Conservation (phyloP, 2,797 vertebrate species). For the Synanceia verrucosa region DNA sequence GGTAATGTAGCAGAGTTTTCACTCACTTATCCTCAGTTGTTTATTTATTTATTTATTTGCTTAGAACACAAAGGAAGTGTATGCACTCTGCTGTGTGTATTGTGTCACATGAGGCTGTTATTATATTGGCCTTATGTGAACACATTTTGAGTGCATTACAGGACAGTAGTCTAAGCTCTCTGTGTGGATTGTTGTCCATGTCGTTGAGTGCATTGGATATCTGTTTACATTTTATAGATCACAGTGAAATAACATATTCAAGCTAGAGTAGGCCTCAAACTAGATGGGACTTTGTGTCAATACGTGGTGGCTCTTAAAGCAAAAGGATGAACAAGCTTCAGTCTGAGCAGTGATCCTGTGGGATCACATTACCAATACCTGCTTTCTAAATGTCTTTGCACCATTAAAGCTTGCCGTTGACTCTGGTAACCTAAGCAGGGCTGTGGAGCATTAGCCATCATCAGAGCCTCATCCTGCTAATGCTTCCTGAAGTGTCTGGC, state of each 20-base stretch:
- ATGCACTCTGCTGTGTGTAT: background rate
- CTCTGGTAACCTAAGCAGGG: conserved; percentile 66
- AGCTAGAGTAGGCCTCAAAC: background rate
- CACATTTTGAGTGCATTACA: background rate
- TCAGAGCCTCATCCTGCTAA: conserved; percentile 57
- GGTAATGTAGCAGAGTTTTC: no score
- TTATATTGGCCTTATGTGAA: background rate
- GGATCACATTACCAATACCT: conserved; percentile 73
- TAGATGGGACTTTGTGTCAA: background rate
- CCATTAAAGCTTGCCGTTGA: conserved; percentile 64
- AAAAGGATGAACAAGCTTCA: conserved; percentile 16
- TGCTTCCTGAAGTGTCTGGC: conserved; percentile 46
- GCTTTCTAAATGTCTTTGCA: conserved; percentile 67
- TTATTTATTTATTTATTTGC: background rate
- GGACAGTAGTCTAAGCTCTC: background rate
- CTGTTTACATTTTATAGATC: background rate
- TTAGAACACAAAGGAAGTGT: background rate
- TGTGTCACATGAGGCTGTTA: background rate
- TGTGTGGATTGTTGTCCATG: accelerated
- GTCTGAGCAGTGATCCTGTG: conserved; percentile 24
- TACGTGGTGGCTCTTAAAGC: conserved; percentile 5
- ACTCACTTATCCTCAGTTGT: no score
- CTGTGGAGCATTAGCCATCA: conserved; percentile 54
- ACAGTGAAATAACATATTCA: background rate
- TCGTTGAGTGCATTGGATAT: background rate